Conservation (phyloP, 2,797 vertebrate species). For the Epinephelus malabaricus region DNA sequence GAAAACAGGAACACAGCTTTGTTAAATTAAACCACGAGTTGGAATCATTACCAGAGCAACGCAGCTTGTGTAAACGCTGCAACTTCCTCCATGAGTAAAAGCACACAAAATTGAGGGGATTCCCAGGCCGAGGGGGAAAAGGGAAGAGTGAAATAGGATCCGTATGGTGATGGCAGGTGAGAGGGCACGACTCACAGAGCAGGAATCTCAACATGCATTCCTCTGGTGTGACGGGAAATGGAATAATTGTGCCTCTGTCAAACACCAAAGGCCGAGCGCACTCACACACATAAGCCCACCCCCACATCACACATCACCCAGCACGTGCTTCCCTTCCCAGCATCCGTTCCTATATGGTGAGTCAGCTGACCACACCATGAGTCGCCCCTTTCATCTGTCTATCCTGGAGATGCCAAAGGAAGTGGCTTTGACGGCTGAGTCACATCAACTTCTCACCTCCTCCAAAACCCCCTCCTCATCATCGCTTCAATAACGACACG, state of each 20-base stretch:
- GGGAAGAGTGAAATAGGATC: conserved; percentile 71
- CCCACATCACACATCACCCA: conserved; percentile 27
- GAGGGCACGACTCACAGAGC: conserved; percentile 64
- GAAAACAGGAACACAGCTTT: conserved; percentile 14
- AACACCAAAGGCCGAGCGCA: conserved; percentile 40
- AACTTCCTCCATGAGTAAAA: conserved; percentile 51
- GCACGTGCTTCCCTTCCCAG: conserved; percentile 56
- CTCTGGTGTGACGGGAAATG: conserved; percentile 67
- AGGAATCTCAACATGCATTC: conserved; percentile 74
- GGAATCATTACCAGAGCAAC: conserved; percentile 37
- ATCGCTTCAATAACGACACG: conserved; percentile 3
- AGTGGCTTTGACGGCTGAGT: conserved; percentile 57
- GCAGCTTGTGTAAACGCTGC: conserved; percentile 20
- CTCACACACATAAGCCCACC: background rate
- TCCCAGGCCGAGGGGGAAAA: conserved; percentile 50
- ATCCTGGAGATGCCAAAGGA: conserved; percentile 52
- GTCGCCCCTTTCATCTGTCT: conserved; percentile 60
- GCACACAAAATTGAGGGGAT: conserved; percentile 63
- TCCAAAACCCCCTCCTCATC: conserved; percentile 15
- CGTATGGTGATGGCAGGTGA: conserved; percentile 75
- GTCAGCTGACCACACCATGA: conserved; percentile 76
- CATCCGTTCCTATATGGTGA: conserved; percentile 61
- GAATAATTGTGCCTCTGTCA: conserved; percentile 57
- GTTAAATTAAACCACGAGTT: conserved; percentile 5
- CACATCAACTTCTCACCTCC: conserved; percentile 50